Evolutionary conservation across 2,888 invertebrate species (phyloP).

Genomic region (Poecilus cupreus): DNA sequence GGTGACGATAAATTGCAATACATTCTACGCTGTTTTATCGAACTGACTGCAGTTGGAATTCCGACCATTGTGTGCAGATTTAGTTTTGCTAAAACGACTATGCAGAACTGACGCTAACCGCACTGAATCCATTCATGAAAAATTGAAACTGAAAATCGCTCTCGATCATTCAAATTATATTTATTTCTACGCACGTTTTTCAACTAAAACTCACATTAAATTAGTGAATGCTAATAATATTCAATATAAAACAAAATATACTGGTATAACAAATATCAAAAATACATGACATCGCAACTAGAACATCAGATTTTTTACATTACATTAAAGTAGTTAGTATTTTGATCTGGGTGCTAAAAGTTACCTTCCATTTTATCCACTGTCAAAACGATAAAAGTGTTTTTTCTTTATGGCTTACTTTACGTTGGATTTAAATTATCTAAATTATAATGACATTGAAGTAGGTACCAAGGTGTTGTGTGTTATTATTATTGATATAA

Average conservation of each 20-base stretch:
- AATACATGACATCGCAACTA: no score
- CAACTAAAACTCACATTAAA: background rate
- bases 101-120: background rate
- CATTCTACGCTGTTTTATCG: background rate
- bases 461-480: no score
- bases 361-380: no score
- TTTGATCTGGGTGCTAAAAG: no score
- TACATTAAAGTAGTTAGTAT: no score
- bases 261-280: no score
- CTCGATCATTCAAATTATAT: background rate
- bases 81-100: slow-evolving; percentile 14
- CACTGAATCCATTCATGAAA: background rate
- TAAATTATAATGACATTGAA: no score
- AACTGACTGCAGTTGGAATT: background rate
- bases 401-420: no score
- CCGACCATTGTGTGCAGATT: background rate
- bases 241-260: background rate
- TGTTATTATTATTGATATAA: no score
- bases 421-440: no score
- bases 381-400: no score
- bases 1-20: slow-evolving; percentile 4
- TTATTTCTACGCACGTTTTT: background rate
- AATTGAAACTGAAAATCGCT: background rate
- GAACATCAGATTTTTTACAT: no score
- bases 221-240: background rate